phyloP scores from a whole-genome alignment of 2,888 invertebrate genomes.

The Gymnosoma rotundatum region DNA sequence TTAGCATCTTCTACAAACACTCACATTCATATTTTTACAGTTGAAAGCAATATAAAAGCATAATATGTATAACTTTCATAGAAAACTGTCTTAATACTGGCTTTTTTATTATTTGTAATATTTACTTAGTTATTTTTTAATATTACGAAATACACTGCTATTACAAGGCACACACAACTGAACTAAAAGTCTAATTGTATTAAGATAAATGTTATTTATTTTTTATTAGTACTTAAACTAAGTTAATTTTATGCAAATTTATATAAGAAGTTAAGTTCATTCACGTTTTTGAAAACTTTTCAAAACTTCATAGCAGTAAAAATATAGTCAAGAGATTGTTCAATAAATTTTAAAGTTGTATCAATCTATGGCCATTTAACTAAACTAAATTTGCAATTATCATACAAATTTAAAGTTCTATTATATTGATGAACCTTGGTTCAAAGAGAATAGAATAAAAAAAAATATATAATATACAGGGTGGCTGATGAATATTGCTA shows the following conservation, averaged over 20 bases:
- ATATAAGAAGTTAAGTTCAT: constrained; percentile 1
- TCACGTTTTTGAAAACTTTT: neutral
- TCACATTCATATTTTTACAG: constrained; percentile 24
- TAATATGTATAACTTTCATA: neutral
- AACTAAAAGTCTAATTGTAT: constrained; percentile 45
- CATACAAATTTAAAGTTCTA: no score
- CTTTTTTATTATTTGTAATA: neutral
- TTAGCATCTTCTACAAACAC: constrained; percentile 41
- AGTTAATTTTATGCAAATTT: constrained; percentile 28
- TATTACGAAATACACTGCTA: constrained; percentile 38
- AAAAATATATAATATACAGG: no score
- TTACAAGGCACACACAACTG: constrained; percentile 59
- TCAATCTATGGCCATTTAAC: constrained; percentile 18
- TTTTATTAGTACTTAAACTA: constrained; percentile 44
- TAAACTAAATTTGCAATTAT: neutral
- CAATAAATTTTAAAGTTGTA: constrained; percentile 2
- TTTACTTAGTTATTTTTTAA: neutral
- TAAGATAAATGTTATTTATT: constrained; percentile 61
- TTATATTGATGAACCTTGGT: no score
- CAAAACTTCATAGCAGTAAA: constrained; percentile 55
- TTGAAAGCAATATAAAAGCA: constrained; percentile 54
- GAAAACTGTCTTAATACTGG: neutral
- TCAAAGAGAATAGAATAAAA: no score
- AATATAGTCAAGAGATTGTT: constrained; percentile 43
- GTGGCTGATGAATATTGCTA: no score